Evolutionary conservation across 2,888 invertebrate species (phyloP), one percentile per base, ranked within the genome.

Genomic region (Phragmatobia fuliginosa): DNA sequence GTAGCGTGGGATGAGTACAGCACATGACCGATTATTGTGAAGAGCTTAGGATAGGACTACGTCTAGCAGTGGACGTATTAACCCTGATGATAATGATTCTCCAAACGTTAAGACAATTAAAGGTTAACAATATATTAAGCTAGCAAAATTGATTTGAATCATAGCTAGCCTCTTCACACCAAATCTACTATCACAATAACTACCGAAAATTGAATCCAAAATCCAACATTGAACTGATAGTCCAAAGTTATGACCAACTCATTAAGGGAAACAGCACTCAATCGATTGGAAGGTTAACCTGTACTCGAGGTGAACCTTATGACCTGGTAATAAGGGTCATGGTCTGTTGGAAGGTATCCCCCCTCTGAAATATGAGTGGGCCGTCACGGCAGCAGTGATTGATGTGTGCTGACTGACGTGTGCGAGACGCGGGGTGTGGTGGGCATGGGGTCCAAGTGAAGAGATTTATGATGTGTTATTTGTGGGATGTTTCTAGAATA

Each of bases 321-420:
- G 21, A 6, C 25, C 21, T 74, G 4, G 81, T 49, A n/a, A 78
- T 85, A 91, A 79, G 85, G 79, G 78, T 74, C 79, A 70, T 71
- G 77, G 71, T 70, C 62, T 75, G 72, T 73, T 75, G 72, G 73
- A 83, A 83, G 77, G 79, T 80, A 78, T 85, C 85, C 87, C 89
- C 86, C 88, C 85, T 68, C 62, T 93, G 92, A 92, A 93, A 93
- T 91, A 92, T 92, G 94, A 93, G 93, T 91, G 89, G 92, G 87
- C 89, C 91, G 91, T 90, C 91, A 89, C 89, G 89, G 89, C 85
- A 91, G 89, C 93, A 91, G 92, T 94, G 94, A 93, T 93, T 94
- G 94, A 94, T 94, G 93, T 88, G 90, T 86, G 89, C 88, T 93
- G 94, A 94, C 91, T 93, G 94, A 91, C 91, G 89, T 88, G 90